These are phyloP conservation scores for Hydrozoanthus tunicans DNA, from an alignment of 64 coral and sea anemone species.

Conservation along the genomic window DNA sequence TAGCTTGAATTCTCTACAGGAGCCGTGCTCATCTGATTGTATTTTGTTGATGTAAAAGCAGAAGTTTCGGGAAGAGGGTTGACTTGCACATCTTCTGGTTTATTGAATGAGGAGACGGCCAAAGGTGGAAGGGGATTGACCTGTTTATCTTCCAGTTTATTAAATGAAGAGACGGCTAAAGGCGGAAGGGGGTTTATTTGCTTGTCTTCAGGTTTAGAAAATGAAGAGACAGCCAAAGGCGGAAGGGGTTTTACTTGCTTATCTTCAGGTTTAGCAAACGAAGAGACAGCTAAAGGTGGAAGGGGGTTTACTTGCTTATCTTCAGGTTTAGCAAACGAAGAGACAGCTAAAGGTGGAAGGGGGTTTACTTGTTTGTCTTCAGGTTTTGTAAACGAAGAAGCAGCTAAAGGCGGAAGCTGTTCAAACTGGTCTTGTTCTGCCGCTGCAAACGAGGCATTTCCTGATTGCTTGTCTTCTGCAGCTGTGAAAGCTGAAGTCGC, in stretches of 20 bases:
- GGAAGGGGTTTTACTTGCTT: not conserved
- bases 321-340: not conserved
- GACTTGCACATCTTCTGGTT: too few relatives aligned
- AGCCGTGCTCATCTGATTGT: not conserved
- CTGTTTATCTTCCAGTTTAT: not conserved
- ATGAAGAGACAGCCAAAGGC: not conserved
- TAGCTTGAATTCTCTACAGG: not conserved
- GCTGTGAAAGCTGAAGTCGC: not conserved
- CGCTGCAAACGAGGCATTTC: not conserved
- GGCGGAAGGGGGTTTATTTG: slow-evolving; percentile 4
- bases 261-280: not conserved
- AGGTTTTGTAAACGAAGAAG: not conserved
- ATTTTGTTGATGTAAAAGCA: not conserved
- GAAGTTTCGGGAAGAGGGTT: not conserved
- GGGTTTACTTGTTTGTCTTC: not conserved
- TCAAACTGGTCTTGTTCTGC: not conserved
- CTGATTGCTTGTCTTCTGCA: not conserved
- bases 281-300: not conserved
- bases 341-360: not conserved
- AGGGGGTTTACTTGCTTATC: not conserved
- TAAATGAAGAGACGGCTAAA: not conserved
- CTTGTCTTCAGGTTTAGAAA: slow-evolving; percentile 1
- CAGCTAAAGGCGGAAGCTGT: not conserved
- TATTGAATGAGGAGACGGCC: not conserved
- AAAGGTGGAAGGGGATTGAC: slow-evolving; percentile 11